A percentile compares a stretch with the other conserved stretches of the same genome.
Evolutionary conservation across 1,140 invertebrate genomes (phyloP).

Genomic region (Drosophila bocki): DNA sequence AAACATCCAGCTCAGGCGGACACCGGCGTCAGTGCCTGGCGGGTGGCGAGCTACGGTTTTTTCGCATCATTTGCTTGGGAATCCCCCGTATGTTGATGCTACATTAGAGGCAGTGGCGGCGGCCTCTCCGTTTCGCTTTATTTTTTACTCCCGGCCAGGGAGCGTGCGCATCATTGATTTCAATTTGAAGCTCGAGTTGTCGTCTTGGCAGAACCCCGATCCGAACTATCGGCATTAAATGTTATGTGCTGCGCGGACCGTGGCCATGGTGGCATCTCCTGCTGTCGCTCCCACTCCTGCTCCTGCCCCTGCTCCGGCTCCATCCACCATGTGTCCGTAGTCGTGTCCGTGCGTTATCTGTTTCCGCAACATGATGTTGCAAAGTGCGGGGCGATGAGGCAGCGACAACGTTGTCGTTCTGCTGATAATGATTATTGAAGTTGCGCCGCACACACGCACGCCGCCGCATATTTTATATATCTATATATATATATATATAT

Average conservation of each 20-base stretch:
- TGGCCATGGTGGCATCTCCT: slow-evolving; percentile 4
- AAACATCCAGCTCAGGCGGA: slow-evolving; percentile 24
- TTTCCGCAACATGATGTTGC: slow-evolving; percentile 82
- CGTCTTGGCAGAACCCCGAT: slow-evolving; percentile 52
- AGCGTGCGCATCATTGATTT: slow-evolving; percentile 81
- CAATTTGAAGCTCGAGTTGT: slow-evolving; percentile 78
- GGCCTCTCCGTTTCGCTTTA: slow-evolving; percentile 1
- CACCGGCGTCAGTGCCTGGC: slow-evolving; percentile 63
- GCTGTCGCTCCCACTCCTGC: slow-evolving; percentile 2
- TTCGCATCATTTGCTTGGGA: slow-evolving; percentile 74
- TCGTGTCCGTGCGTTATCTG: slow-evolving; percentile 80
- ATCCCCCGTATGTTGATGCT: slow-evolving; percentile 62
- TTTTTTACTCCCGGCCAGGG: slow-evolving; percentile 53
- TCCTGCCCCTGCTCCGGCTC: slow-evolving; percentile 8
- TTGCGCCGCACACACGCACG: slow-evolving; percentile 54
- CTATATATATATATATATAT: slow-evolving; percentile 6
- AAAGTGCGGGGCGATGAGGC: slow-evolving; percentile 57
- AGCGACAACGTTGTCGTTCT: slow-evolving; percentile 50
- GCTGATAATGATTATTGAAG: slow-evolving; percentile 83
- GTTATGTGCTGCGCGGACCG: slow-evolving; percentile 69
- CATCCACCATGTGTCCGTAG: slow-evolving; percentile 56
- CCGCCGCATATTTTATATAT: slow-evolving; percentile 22
- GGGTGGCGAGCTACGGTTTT: slow-evolving; percentile 62
- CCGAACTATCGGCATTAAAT: slow-evolving; percentile 80
- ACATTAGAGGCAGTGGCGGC: slow-evolving; percentile 67